Evolutionary conservation across 2,888 invertebrate genomes (phyloP).

Genomic region (Rugalucina vietnamica): DNA sequence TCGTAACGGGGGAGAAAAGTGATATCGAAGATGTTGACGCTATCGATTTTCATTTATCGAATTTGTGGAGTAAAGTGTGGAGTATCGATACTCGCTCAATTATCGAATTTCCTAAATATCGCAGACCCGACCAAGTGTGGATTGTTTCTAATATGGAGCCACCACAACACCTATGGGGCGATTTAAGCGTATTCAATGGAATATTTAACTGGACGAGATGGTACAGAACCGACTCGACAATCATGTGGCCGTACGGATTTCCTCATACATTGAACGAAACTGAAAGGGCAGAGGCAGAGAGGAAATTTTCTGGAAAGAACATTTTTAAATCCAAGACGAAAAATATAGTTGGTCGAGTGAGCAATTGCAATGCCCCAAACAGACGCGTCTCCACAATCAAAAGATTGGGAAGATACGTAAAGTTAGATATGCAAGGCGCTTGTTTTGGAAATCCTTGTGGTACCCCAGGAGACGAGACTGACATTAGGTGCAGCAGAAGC

Average conservation of each 20-base stretch:
- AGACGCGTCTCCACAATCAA: slow-evolving; percentile 51
- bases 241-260: slow-evolving; percentile 66
- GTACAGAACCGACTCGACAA: slow-evolving; percentile 70
- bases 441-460: slow-evolving; percentile 16
- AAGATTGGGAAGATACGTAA: slow-evolving; percentile 48
- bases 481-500: slow-evolving; percentile 5
- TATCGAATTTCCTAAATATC: slow-evolving; percentile 57
- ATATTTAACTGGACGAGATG: slow-evolving; percentile 76
- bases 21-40: slow-evolving; percentile 67
- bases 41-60: slow-evolving; percentile 69
- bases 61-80: slow-evolving; percentile 60
- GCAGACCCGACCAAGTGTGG: slow-evolving; percentile 72
- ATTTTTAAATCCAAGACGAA: slow-evolving; percentile 54
- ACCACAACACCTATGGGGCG: slow-evolving; percentile 65
- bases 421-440: slow-evolving; percentile 38
- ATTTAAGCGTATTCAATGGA: slow-evolving; percentile 55
- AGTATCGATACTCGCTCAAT: slow-evolving; percentile 45
- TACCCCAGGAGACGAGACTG: background rate
- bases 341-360: slow-evolving; percentile 36
- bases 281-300: slow-evolving; percentile 17
- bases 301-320: slow-evolving; percentile 30
- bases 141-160: slow-evolving; percentile 72
- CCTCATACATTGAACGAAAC: slow-evolving; percentile 40
- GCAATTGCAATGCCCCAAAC: slow-evolving; percentile 59
- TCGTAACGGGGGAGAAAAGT: slow-evolving; percentile 60